A percentile compares a stretch with the other conserved stretches of the same genome.
These are phyloP conservation scores for Peromyscus maniculatus DNA, from an alignment of 2,113 vertebrate genomes.

Conservation along the genomic window DNA sequence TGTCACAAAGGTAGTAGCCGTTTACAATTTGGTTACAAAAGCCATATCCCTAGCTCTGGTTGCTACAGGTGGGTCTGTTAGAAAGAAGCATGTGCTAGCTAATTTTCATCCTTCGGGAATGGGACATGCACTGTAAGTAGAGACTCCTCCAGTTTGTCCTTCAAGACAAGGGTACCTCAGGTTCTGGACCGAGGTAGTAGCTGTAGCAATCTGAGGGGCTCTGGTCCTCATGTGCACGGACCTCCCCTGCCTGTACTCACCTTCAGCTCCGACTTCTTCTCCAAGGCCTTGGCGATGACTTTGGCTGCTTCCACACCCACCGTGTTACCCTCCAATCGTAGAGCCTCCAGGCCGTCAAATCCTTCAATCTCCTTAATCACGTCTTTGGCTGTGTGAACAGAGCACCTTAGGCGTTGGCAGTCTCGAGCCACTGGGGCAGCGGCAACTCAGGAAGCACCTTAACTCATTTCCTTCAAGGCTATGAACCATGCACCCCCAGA, in stretches of 20 bases:
- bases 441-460: not conserved
- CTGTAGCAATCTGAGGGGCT: accelerated
- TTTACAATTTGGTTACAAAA: not conserved
- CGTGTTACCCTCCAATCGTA: slow-evolving; percentile 97
- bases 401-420: slow-evolving; percentile 11
- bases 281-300: slow-evolving; percentile 95
- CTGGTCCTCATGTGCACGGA: not conserved
- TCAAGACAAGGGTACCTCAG: not conserved
- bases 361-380: slow-evolving; percentile 95
- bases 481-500: not conserved
- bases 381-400: slow-evolving; percentile 89
- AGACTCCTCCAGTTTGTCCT: not conserved
- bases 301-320: slow-evolving; percentile 95
- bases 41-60: no score
- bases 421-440: not conserved
- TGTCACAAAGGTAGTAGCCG: not conserved
- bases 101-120: not conserved
- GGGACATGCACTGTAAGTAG: accelerated
- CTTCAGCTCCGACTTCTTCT: slow-evolving; percentile 95
- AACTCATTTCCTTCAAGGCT: not conserved
- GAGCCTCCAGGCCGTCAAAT: slow-evolving; percentile 92
- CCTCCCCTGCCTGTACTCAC: slow-evolving; percentile 80
- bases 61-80: not conserved
- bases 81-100: not conserved
- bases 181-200: not conserved